phyloP scores from a whole-genome alignment of 2,888 invertebrate genomes.

The Arctia plantaginis region DNA sequence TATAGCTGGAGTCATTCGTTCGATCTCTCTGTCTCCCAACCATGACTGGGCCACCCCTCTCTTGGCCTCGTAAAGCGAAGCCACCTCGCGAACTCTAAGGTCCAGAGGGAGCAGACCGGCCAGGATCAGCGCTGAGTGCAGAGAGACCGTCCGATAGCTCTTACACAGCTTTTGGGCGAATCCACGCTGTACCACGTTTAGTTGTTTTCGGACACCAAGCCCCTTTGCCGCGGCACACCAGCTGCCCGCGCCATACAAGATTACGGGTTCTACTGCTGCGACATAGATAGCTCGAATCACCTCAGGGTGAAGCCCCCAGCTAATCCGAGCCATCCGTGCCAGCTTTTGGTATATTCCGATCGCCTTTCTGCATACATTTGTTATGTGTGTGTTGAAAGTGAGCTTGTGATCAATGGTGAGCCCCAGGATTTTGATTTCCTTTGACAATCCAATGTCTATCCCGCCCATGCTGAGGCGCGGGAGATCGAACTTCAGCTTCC shows the following conservation, averaged over 20 bases:
- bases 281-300: too few relatives aligned
- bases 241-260: not conserved
- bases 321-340: not conserved
- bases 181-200: not conserved
- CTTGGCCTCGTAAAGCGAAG: too few relatives aligned
- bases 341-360: too few relatives aligned
- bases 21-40: not conserved
- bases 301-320: not conserved
- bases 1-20: not conserved
- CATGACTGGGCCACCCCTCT: too few relatives aligned
- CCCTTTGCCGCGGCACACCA: not conserved
- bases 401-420: not conserved
- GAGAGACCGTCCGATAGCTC: not conserved
- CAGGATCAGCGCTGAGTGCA: too few relatives aligned
- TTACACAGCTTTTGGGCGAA: not conserved
- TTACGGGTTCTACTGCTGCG: not conserved
- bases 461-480: too few relatives aligned
- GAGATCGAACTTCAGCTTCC: too few relatives aligned
- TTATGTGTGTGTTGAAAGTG: not conserved
- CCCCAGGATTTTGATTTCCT: not conserved
- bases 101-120: too few relatives aligned
- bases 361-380: not conserved
- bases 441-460: too few relatives aligned
- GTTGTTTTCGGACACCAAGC: not conserved
- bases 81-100: too few relatives aligned